phyloP scores from a whole-genome alignment of 2,113 vertebrate genomes.

The Nyctibius bracteatus region DNA sequence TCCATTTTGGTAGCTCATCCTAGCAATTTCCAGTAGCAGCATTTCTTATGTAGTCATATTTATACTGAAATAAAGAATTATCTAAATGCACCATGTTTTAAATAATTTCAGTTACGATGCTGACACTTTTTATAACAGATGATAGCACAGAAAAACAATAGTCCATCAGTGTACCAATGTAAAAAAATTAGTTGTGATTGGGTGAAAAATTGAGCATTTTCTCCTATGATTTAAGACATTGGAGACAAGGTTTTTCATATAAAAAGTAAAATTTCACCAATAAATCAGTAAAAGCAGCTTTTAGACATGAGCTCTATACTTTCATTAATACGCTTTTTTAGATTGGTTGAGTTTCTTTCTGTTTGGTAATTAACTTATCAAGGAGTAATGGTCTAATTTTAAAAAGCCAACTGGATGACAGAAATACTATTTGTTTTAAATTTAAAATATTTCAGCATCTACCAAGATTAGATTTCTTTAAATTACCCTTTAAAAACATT shows the following conservation, averaged over 20 bases:
- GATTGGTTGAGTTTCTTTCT: conserved; percentile 38
- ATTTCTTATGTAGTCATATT: background rate
- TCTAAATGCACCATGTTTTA: conserved; percentile 41
- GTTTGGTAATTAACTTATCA: conserved; percentile 64
- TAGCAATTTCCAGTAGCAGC: background rate
- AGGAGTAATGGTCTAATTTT: conserved; percentile 58
- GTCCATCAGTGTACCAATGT: conserved; percentile 6
- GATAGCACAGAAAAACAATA: conserved; percentile 6
- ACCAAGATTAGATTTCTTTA: conserved; percentile 65
- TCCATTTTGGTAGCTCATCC: background rate
- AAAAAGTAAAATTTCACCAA: conserved; percentile 30
- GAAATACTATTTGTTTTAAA: conserved; percentile 58
- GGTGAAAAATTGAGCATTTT: conserved; percentile 40
- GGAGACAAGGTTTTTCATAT: background rate
- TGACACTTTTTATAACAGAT: conserved; percentile 33
- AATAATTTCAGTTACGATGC: conserved; percentile 54
- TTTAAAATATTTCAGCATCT: conserved; percentile 58
- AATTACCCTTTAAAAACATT: conserved; percentile 60
- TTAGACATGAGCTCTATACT: conserved; percentile 19
- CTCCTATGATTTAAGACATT: background rate
- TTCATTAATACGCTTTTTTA: conserved; percentile 8
- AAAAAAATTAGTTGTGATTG: conserved; percentile 33
- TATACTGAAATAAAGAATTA: background rate
- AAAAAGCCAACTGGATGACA: conserved; percentile 36
- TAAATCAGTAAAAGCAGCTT: conserved; percentile 54